Evolutionary conservation across 2,797 vertebrate species (phyloP).

Genomic region (Gastrophryne carolinensis): DNA sequence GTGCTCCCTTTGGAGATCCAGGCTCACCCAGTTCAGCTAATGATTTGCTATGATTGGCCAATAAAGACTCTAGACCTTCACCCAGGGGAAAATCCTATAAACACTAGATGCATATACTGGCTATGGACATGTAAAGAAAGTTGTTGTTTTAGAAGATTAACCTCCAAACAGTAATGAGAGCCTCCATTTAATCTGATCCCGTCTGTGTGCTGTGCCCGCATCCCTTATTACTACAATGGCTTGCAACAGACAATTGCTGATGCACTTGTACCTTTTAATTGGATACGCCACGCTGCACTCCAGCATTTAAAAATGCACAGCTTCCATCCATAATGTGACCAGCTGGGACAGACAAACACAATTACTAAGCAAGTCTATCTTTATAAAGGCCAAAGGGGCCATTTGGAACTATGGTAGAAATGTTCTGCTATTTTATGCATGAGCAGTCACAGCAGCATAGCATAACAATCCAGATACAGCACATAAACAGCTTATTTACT

Average conservation of each 20-base stretch:
- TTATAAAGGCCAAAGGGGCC: background rate
- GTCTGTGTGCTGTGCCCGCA: background rate
- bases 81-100: background rate
- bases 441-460: background rate
- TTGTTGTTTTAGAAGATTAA: background rate
- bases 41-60: no score
- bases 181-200: background rate
- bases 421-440: background rate
- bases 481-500: no score
- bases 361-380: background rate
- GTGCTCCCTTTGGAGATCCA: no score
- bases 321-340: background rate
- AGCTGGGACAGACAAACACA: background rate
- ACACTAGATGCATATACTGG: background rate
- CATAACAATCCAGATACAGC: no score
- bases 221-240: background rate
- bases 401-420: background rate
- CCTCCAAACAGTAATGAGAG: background rate
- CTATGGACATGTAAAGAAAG: background rate
- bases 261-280: conserved; percentile 8
- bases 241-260: background rate
- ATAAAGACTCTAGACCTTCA: no score
- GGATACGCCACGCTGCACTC: background rate
- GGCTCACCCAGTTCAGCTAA: no score
- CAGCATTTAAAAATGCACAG: background rate